Evolutionary conservation across 2,888 invertebrate genomes (phyloP).

Genomic region (Bibio marci): DNA sequence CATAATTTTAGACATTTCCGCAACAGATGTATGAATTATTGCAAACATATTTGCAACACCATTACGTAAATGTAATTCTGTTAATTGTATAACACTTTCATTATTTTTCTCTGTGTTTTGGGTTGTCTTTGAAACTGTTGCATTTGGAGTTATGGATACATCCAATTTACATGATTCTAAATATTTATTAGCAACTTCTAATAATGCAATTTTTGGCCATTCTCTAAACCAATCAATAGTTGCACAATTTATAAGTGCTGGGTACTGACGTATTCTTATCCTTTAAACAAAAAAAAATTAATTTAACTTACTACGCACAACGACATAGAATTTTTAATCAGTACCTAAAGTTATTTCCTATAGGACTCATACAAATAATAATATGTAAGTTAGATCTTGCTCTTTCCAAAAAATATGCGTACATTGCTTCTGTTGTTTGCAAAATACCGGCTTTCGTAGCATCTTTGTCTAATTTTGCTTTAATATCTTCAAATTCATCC

Average conservation of each 20-base stretch:
- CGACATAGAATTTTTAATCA: constrained; percentile 13
- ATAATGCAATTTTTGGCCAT: constrained; percentile 74
- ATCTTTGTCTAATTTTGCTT: constrained; percentile 18
- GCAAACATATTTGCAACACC: constrained; percentile 61
- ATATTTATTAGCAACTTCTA: constrained; percentile 79
- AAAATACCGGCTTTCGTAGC: constrained; percentile 26
- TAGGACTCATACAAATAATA: constrained; percentile 74
- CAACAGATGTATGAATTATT: constrained; percentile 67
- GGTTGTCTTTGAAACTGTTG: too few species aligned
- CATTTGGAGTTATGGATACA: constrained; percentile 45
- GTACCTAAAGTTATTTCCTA: constrained; percentile 56
- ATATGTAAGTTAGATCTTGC: constrained; percentile 62
- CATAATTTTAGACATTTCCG: constrained; percentile 54
- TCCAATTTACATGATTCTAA: constrained; percentile 53
- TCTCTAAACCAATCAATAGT: constrained; percentile 83
- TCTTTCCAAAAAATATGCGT: constrained; percentile 59
- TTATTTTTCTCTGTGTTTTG: constrained; percentile 24
- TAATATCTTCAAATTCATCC: constrained; percentile 69
- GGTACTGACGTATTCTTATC: constrained; percentile 71
- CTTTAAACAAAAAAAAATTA: constrained; percentile 24
- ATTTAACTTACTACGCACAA: constrained; percentile 2
- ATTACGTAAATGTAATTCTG: constrained; percentile 42
- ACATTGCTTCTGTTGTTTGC: constrained; percentile 50
- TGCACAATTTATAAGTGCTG: constrained; percentile 70
- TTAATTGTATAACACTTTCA: constrained; percentile 32